Evolutionary conservation across 2,797 vertebrate species (phyloP).

Genomic region (Sebastes itinus): DNA sequence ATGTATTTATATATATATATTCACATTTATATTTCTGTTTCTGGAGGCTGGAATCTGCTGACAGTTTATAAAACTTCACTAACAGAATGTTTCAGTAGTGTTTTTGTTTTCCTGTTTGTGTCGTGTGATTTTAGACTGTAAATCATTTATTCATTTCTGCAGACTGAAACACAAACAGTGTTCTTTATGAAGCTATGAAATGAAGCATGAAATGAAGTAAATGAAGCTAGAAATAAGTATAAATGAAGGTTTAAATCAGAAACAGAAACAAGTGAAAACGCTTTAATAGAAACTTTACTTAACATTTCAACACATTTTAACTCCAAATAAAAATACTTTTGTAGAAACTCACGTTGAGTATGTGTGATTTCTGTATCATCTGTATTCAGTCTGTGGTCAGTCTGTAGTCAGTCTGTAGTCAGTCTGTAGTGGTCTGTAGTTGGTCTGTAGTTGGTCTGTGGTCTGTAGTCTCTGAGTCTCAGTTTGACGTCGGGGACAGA

Average conservation of each 20-base stretch:
- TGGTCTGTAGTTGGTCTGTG: too few species aligned
- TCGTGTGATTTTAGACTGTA: neutral
- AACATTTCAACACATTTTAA: neutral
- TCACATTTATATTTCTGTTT: neutral
- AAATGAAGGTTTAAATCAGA: neutral
- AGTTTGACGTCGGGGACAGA: neutral
- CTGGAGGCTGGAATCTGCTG: neutral
- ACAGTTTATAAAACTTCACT: neutral
- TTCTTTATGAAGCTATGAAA: neutral
- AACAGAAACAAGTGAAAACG: neutral
- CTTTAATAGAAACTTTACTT: slow-evolving; percentile 7
- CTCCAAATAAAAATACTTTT: neutral
- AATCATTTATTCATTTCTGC: neutral
- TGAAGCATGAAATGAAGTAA: neutral
- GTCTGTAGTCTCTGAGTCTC: too few species aligned
- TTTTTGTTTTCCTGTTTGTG: neutral
- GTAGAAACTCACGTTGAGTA: neutral
- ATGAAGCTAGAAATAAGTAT: neutral
- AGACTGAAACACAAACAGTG: neutral
- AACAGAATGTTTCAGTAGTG: too few species aligned
- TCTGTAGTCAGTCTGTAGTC: too few species aligned
- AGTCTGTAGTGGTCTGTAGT: too few species aligned
- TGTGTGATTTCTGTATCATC: too few species aligned
- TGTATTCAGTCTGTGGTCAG: too few species aligned
- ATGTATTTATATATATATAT: neutral